Evolutionary conservation across 2,797 vertebrate species (phyloP), one percentile per base, ranked within the genome.

Genomic region (Chelidonichthys spinosus): DNA sequence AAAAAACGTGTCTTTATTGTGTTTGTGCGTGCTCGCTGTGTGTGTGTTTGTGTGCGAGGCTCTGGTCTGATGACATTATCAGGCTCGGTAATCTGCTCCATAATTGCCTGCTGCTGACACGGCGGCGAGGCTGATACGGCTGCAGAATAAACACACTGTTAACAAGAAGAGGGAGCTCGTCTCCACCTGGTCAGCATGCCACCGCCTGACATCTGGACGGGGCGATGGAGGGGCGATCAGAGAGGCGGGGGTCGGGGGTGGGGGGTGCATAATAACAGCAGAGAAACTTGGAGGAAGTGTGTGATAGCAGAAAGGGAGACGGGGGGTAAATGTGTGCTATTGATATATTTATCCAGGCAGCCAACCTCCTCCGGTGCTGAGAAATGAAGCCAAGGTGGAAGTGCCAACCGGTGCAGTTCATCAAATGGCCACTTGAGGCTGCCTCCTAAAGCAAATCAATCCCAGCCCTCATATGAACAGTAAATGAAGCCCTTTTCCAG

Each of bases 91-190:
- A 91, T 90, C 88, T 87, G 81, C 73, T 81, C 83, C 79, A 81
- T 90, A 91, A 90, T 87, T 88, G 86, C 76, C 74, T 82, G 82
- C 81, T 81, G 89, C 89, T 87, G 87, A 90, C 78, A 80, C 44
- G 13, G 81, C 83, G 65, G 68, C 5, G 64, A 80, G 79, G 72
- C 75, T 69, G 88, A 85, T 70, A 79, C 42, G 69, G 82, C 79
- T 75, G 74, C 72, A 75, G 83, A 88, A 84, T 82, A 88, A 88
- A 85, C 81, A 87, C 65, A 67, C 70, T 72, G 81, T 77, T 83
- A 84, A 85, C 86, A 86, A 86, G 85, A 67, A 63, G 67, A 79
- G 68, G 72, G 81, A 83, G 81, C 76, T 79, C 36, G 67, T 81
- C 67, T 76, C 47, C 66, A 17, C 78, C 71, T 62, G 53, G 81